A percentile compares a stretch with the other conserved stretches of the same genome.
These are phyloP conservation scores for Phoenicopterus ruber DNA, from an alignment of 2,113 vertebrate genomes.

Conservation along the genomic window DNA sequence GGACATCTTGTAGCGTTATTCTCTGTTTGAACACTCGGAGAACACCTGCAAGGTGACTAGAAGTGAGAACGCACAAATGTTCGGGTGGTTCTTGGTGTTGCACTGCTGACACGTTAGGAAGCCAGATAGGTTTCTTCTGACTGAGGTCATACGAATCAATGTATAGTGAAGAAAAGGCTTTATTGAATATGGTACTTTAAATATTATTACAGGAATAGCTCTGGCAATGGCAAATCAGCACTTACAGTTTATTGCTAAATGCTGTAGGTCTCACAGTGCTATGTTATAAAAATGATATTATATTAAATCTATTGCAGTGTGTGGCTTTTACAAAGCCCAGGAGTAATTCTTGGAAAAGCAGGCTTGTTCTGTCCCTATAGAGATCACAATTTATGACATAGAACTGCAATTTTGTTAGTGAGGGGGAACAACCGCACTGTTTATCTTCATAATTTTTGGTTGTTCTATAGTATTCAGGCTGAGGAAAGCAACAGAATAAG, in stretches of 20 bases:
- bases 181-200: neutral
- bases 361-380: neutral
- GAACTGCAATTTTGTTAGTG: neutral
- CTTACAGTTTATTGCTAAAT: neutral
- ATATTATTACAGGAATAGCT: neutral
- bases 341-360: conserved; percentile 4
- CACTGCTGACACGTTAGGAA: neutral
- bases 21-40: neutral
- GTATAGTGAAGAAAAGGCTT: neutral
- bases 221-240: neutral
- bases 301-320: neutral
- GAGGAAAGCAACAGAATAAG: neutral
- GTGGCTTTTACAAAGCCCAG: neutral
- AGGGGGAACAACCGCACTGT: neutral
- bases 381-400: neutral
- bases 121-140: neutral
- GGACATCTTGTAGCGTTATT: neutral
- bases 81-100: neutral
- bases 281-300: neutral
- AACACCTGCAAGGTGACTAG: neutral
- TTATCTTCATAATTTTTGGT: neutral
- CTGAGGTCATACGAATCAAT: neutral
- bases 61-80: neutral
- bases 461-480: neutral
- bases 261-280: neutral